Evolutionary conservation across 2,113 vertebrate genomes (phyloP).

Genomic region (Pelecanoides urinatrix): DNA sequence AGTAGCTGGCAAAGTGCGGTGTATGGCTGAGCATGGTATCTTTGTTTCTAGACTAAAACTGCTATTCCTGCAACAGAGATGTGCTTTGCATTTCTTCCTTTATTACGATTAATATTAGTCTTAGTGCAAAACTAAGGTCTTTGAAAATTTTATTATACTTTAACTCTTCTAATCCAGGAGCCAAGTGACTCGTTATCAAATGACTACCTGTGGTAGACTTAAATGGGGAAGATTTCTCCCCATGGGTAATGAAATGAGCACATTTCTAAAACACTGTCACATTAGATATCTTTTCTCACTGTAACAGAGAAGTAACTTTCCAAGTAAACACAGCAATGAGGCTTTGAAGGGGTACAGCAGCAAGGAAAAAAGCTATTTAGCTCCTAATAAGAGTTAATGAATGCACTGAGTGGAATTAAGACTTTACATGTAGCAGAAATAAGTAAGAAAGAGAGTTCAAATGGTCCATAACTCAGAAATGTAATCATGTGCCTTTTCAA

Average conservation of each 20-base stretch:
- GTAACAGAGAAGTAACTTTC: neutral
- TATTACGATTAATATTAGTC: accelerated
- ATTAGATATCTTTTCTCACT: neutral
- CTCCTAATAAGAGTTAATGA: neutral
- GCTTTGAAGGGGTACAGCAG: neutral
- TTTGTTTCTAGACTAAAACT: neutral
- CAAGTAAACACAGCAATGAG: neutral
- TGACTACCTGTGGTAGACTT: neutral
- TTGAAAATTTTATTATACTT: neutral
- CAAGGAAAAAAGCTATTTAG: neutral
- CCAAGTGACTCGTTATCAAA: neutral
- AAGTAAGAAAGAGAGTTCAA: neutral
- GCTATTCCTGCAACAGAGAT: neutral
- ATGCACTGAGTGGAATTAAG: neutral
- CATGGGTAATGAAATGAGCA: accelerated
- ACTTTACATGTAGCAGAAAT: neutral
- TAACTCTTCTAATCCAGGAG: neutral
- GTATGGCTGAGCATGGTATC: neutral
- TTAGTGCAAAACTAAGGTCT: neutral
- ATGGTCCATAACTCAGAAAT: neutral
- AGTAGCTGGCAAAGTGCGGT: too few relatives aligned
- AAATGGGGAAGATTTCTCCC: neutral
- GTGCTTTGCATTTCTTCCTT: neutral
- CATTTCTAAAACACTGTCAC: neutral
- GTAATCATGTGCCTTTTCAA: slow-evolving; percentile 24